Evolutionary conservation across 1,140 invertebrate genomes (phyloP).

Genomic region (Dendroctonus valens): DNA sequence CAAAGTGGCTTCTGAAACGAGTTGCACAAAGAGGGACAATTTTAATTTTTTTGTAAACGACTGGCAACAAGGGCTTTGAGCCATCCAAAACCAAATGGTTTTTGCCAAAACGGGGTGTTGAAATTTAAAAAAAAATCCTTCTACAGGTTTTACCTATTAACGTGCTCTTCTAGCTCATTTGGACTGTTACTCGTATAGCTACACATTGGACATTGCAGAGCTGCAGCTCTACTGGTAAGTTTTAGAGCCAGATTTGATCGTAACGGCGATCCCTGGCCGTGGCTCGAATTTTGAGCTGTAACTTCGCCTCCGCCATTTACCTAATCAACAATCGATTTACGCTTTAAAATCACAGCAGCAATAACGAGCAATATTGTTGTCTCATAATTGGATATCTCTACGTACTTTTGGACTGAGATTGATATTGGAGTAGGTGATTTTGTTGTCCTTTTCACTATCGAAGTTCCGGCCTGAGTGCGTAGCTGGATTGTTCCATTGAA

Average conservation of each 20-base stretch:
- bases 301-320: constrained; percentile 48
- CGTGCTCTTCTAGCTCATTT: constrained; percentile 75
- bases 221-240: constrained; percentile 58
- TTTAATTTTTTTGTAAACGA: background rate
- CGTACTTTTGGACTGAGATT: constrained; percentile 48
- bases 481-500: constrained; percentile 42
- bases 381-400: background rate
- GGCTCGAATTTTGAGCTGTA: constrained; percentile 46
- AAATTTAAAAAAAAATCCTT: background rate
- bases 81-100: background rate
- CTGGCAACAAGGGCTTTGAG: background rate
- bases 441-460: constrained; percentile 27
- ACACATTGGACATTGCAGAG: constrained; percentile 72
- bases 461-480: constrained; percentile 37
- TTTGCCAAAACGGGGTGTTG: too few relatives aligned
- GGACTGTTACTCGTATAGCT: constrained; percentile 73
- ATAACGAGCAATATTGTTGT: too few relatives aligned
- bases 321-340: constrained; percentile 4
- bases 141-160: constrained; percentile 61
- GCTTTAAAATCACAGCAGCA: too few relatives aligned
- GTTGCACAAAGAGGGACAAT: constrained; percentile 10
- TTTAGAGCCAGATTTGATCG: constrained; percentile 63
- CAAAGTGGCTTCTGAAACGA: constrained; percentile 68
- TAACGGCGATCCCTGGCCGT: constrained; percentile 62
- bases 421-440: constrained; percentile 47